A percentile compares a stretch with the other conserved stretches of the same genome.
phyloP scores from a whole-genome alignment of 2,888 invertebrate species.

The Autographa gamma region DNA sequence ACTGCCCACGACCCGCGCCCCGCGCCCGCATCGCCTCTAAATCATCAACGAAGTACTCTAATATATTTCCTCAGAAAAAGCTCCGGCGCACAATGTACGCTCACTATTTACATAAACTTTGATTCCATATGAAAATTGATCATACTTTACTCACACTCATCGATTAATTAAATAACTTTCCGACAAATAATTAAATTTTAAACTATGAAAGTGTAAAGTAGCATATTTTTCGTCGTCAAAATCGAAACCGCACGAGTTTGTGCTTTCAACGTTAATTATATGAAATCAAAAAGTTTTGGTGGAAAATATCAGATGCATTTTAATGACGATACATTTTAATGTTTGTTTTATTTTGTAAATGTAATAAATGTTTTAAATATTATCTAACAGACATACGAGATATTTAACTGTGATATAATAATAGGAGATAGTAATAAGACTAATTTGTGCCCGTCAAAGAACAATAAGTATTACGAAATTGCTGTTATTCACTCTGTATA shows the following conservation, averaged over 20 bases:
- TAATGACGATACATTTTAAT: constrained; percentile 3
- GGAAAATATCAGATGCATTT: background rate
- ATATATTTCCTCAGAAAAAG: constrained; percentile 49
- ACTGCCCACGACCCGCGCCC: constrained; percentile 49
- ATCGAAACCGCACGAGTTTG: background rate
- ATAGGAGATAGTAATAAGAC: background rate
- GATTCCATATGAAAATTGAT: constrained; percentile 26
- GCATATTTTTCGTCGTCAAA: background rate
- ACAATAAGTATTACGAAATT: constrained; percentile 7
- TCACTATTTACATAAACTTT: constrained; percentile 43
- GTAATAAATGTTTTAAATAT: background rate
- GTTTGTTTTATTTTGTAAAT: background rate
- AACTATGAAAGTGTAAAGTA: background rate
- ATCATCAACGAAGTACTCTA: constrained; percentile 42
- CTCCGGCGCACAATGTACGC: constrained; percentile 43
- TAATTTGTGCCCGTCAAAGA: background rate
- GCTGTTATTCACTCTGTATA: constrained; percentile 2
- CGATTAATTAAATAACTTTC: constrained; percentile 14
- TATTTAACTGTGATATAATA: background rate
- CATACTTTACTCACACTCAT: background rate
- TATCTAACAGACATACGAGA: background rate
- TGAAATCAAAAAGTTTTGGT: background rate
- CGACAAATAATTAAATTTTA: background rate
- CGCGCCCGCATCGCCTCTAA: constrained; percentile 7
- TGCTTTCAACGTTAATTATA: background rate